Base-by-base conservation (phyloP, 1,140 invertebrate species). In the Drosophila kikkawai region DNA sequence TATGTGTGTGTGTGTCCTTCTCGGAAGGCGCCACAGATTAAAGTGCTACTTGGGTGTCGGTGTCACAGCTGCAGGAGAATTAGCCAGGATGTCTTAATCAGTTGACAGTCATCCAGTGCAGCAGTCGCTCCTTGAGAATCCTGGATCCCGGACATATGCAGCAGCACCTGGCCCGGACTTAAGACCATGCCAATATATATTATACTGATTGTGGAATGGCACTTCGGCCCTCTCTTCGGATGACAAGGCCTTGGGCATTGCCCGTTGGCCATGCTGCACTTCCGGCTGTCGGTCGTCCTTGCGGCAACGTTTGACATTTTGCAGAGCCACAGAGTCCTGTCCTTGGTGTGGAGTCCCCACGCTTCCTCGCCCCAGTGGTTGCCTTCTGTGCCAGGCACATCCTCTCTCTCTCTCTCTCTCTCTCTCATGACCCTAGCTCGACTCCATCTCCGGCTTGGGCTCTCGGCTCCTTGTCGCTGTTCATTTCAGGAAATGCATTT, bases 401-500 rank as follows among this genome's bases (percentile, higher is more conserved):
- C 48, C 15, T 7, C 76, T 77, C 64, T 42, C 34, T n/a, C 45
- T 22, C 22, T 22, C 8, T 7, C 76, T 77, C 15, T 7, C 76
- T 77, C 60, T 42, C 34, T n/a, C 45, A 50, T 63, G 42, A 29
- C 61, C 61, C 61, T 13, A 13, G 13, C 34, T 17, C 15, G 50
- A 34, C 66, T 44, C 63, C 63, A 69, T 59, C 47, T 57, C 36
- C 41, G 66, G 48, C 79, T 56, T 65, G 66, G 53, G 53, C 26
- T 51, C 51, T 37, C 51, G 22, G 36, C 53, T 66, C 74, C 51
- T 70, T 76, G 79, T 77, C 84, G 61, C 69, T 73, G 64, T 80
- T 75, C 80, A 83, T 88, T 88, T 78, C 84, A 84, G 84, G 84
- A 88, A 88, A 84, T 88, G 84, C 84, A 88, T 88, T 88, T 88